These are phyloP conservation scores for Anagyrus pseudococci DNA, from an alignment of 2,888 invertebrate genomes.

Conservation along the genomic window DNA sequence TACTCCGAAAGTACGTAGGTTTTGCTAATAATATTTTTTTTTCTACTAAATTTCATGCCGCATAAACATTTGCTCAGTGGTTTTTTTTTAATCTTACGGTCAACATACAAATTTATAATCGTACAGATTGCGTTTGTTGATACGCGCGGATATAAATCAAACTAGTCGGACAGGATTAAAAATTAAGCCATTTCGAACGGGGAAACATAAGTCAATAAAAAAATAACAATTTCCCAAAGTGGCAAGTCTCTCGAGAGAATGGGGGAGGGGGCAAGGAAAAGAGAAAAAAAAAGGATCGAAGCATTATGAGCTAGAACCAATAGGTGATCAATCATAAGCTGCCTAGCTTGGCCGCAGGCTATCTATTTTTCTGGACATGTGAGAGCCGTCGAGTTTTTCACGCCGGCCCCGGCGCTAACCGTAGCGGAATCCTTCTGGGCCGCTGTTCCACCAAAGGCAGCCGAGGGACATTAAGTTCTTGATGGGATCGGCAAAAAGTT, in stretches of 20 bases:
- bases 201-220: conserved; percentile 15
- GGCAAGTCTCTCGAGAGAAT: too few relatives aligned
- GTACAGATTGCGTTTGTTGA: too few relatives aligned
- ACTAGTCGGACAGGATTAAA: too few relatives aligned
- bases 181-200: too few relatives aligned
- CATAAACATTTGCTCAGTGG: too few relatives aligned
- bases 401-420: conserved; percentile 42
- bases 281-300: conserved; percentile 1
- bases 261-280: too few relatives aligned
- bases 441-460: conserved; percentile 49
- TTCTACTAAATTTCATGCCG: too few relatives aligned
- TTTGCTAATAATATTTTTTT: too few relatives aligned
- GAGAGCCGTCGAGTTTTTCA: conserved; percentile 57
- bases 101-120: too few relatives aligned
- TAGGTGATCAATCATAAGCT: conserved; percentile 59
- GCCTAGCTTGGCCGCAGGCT: conserved; percentile 41
- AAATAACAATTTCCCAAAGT: conserved; percentile 13
- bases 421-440: conserved; percentile 49
- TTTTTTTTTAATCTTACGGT: too few relatives aligned
- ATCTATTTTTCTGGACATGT: conserved; percentile 58
- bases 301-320: conserved; percentile 43
- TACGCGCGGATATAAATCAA: too few relatives aligned
- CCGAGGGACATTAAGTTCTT: conserved; percentile 60
- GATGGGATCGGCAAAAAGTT: conserved; percentile 59
- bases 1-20: too few relatives aligned